Evolutionary conservation across 2,888 invertebrate species (phyloP).

Genomic region (Aphidius colemani): DNA sequence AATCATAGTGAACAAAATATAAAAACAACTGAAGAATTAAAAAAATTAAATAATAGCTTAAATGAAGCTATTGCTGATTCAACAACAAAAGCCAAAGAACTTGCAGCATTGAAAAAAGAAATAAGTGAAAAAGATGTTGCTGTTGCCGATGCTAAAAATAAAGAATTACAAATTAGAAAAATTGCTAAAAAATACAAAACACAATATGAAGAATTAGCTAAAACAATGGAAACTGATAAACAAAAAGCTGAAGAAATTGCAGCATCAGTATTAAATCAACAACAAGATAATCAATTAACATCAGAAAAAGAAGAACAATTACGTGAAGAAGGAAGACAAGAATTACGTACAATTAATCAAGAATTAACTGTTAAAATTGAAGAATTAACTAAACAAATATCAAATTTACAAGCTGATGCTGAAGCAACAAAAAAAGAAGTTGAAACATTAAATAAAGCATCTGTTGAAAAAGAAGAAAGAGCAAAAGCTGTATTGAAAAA

Average conservation of each 20-base stretch:
- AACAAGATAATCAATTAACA: slow-evolving; percentile 48
- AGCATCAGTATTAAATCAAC: slow-evolving; percentile 49
- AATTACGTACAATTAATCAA: slow-evolving; percentile 53
- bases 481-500: slow-evolving; percentile 73
- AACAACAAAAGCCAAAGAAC: slow-evolving; percentile 66
- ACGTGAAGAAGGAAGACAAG: slow-evolving; percentile 61
- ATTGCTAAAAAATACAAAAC: slow-evolving; percentile 93
- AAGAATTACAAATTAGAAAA: slow-evolving; percentile 77
- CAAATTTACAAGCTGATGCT: slow-evolving; percentile 65
- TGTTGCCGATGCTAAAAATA: slow-evolving; percentile 71
- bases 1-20: slow-evolving; percentile 52
- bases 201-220: slow-evolving; percentile 77
- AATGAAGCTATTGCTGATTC: slow-evolving; percentile 68
- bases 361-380: slow-evolving; percentile 51
- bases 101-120: slow-evolving; percentile 70
- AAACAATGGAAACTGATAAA: slow-evolving; percentile 69
- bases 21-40: slow-evolving; percentile 66
- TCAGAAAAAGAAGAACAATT: slow-evolving; percentile 60
- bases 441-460: slow-evolving; percentile 65
- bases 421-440: slow-evolving; percentile 72
- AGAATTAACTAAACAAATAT: slow-evolving; percentile 58
- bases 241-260: slow-evolving; percentile 63
- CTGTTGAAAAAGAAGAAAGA: slow-evolving; percentile 69
- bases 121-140: slow-evolving; percentile 70
- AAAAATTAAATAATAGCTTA: slow-evolving; percentile 70